phyloP scores from a whole-genome alignment of 2,113 vertebrate species.

The Antigone vipio region DNA sequence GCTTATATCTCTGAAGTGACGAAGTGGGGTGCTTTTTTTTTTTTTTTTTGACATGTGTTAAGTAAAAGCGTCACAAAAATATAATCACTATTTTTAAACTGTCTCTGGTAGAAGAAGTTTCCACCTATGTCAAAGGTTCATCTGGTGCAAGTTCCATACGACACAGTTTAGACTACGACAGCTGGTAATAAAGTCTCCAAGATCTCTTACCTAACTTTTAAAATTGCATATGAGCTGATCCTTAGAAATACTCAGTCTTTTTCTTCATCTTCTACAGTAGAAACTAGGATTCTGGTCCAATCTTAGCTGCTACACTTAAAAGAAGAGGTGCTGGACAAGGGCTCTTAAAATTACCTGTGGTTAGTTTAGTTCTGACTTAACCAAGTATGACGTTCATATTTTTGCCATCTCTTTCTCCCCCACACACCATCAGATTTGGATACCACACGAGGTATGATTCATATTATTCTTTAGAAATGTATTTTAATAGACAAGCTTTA shows the following conservation, averaged over 20 bases:
- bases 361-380: constrained; percentile 62
- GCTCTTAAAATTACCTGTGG: constrained; percentile 25
- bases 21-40: neutral
- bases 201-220: neutral
- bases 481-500: constrained; percentile 32
- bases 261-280: neutral
- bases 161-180: neutral
- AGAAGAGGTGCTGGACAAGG: neutral
- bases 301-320: neutral
- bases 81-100: neutral
- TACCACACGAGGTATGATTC: constrained; percentile 30
- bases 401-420: constrained; percentile 33
- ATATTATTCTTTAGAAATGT: constrained; percentile 51
- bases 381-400: neutral
- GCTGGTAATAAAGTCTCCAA: neutral
- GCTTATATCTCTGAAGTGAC: neutral
- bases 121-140: neutral
- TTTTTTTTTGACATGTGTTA: neutral
- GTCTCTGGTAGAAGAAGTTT: neutral
- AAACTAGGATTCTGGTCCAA: neutral
- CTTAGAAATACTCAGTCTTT: neutral
- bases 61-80: neutral
- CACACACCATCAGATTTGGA: constrained; percentile 18
- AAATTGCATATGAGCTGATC: neutral
- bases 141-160: neutral